Evolutionary conservation across 2,797 vertebrate genomes (phyloP).

Genomic region (Siniperca undulata): DNA sequence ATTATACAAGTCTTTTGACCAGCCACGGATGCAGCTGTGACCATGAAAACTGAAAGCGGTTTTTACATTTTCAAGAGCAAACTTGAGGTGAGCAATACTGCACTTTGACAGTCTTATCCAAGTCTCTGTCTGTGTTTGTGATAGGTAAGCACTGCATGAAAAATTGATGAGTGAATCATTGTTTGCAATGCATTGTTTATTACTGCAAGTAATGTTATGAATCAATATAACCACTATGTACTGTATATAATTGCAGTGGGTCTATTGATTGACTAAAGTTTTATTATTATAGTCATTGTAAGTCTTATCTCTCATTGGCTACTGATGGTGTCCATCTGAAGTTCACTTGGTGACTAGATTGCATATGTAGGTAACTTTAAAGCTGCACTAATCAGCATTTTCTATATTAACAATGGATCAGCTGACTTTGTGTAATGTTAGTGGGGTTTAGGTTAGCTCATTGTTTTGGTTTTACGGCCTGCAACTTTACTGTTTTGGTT

Average conservation of each 20-base stretch:
- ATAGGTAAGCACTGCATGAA: background rate
- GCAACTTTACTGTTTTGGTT: background rate
- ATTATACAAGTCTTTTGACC: background rate
- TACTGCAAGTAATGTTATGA: background rate
- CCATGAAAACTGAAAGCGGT: slow-evolving; percentile 7
- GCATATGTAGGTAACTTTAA: background rate
- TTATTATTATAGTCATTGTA: background rate
- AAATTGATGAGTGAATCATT: background rate
- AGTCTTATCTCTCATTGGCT: background rate
- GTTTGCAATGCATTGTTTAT: background rate
- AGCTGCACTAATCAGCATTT: background rate
- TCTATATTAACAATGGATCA: background rate
- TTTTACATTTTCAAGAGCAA: background rate
- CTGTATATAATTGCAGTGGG: background rate
- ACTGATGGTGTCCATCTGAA: background rate
- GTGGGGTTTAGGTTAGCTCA: too few species aligned
- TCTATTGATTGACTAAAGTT: background rate
- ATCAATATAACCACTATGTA: background rate
- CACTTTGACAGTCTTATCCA: background rate
- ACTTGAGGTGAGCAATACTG: slow-evolving; percentile 2
- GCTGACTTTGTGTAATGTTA: background rate
- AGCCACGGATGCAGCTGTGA: background rate
- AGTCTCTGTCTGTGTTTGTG: background rate
- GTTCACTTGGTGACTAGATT: background rate
- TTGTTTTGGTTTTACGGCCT: background rate